A percentile compares a stretch with the other conserved stretches of the same genome.
phyloP scores from a whole-genome alignment of 2,113 vertebrate genomes.

The Notarius quadriscutis region DNA sequence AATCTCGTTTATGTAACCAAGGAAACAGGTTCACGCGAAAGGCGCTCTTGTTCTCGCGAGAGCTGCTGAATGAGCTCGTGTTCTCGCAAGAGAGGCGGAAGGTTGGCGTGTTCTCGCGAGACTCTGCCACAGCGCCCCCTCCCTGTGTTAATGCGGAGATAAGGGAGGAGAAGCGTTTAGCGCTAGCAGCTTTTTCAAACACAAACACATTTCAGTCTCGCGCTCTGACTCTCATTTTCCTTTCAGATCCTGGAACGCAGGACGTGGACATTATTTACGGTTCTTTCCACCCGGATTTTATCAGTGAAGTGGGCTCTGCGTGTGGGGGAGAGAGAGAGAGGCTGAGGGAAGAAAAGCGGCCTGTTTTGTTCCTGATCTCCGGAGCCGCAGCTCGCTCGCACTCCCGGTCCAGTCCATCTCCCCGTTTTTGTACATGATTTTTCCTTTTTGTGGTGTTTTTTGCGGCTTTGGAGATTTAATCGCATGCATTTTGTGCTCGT shows the following conservation, averaged over 20 bases:
- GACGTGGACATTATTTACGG: neutral
- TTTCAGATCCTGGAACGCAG: neutral
- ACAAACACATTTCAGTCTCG: conserved; percentile 60
- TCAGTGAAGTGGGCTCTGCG: neutral
- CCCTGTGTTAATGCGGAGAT: conserved; percentile 58
- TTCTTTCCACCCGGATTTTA: conserved; percentile 21
- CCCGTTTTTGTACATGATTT: neutral
- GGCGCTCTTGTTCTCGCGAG: neutral
- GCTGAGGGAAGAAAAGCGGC: conserved; percentile 64
- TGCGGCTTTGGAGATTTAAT: neutral
- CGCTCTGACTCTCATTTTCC: conserved; percentile 35
- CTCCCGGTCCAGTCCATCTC: conserved; percentile 44
- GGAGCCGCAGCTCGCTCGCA: conserved; percentile 55
- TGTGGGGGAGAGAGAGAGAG: conserved; percentile 25
- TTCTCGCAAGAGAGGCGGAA: neutral
- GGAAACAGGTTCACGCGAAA: conserved; percentile 39
- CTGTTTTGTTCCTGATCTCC: conserved; percentile 68
- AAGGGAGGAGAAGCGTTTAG: conserved; percentile 68
- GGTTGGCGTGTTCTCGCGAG: conserved; percentile 66
- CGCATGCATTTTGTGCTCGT: neutral
- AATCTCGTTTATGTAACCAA: conserved; percentile 49
- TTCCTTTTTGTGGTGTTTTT: neutral
- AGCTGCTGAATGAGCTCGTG: neutral
- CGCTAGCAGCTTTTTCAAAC: conserved; percentile 68
- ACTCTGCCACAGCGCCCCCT: conserved; percentile 68